Evolutionary conservation across 1,140 invertebrate species (phyloP), one percentile per base, ranked within the genome.

Genomic region (Papilio polyxenes): DNA sequence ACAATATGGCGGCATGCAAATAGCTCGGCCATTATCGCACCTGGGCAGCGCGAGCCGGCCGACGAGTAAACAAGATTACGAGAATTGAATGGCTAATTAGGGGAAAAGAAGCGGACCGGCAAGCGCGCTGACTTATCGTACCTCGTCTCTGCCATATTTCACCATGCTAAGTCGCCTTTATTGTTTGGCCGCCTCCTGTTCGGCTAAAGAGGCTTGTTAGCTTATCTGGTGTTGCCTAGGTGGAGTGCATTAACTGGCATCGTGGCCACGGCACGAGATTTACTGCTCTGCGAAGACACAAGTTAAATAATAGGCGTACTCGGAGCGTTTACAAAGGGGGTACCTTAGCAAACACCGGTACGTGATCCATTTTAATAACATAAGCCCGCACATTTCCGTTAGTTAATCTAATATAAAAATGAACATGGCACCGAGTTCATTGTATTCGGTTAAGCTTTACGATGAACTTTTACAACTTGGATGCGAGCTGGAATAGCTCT

Each of bases 1-100:
- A 93, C 93, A 94, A 93, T 93, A 94, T 93, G 92, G 92, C 93
- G 93, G 92, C 93, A 94, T 94, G 93, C 93, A 94, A 94, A 94
- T 94, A 93, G 89, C 90, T 89, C 91, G 90, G 91, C 93, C 92
- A 94, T 94, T 94, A 94, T 94, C 93, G 92, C 93, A 94, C 92
- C 93, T 94, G 93, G 91, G 87, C 93, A 92, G 91, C 89, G 89
- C 86, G 88, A 87, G 89, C 89, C 87, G 89, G 86, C 87, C 89
- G 90, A 89, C 90, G 90, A 91, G 92, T 92, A 93, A 93, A 93
- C 93, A 94, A 93, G 92, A 93, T 93, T 93, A 94, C 92, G 93
- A 89, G 92, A 92, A 93, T 92, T 92, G 92, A 93, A 93, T 94
- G 90, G 92, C 92, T 94, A 93, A 94, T 94, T 94, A 93, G 92